Evolutionary conservation across 2,113 vertebrate species (phyloP).

Genomic region (Oncorhynchus masou): DNA sequence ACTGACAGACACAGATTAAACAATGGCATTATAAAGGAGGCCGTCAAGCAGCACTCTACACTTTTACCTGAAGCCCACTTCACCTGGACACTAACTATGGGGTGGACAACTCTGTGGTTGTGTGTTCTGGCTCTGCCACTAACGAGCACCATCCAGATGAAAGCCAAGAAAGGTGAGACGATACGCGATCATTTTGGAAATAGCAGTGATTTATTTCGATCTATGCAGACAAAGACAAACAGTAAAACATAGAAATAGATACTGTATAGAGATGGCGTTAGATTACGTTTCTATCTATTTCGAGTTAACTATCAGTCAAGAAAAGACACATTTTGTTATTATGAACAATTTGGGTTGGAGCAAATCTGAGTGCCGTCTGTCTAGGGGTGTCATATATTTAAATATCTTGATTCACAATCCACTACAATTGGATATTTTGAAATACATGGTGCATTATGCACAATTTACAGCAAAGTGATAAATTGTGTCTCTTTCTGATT

Average conservation of each 20-base stretch:
- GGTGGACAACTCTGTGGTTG: slow-evolving; percentile 46
- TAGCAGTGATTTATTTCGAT: not conserved
- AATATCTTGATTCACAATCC: too few species aligned
- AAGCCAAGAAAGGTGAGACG: slow-evolving; percentile 63
- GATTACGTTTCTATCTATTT: too few species aligned
- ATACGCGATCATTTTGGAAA: not conserved
- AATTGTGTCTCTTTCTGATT: not conserved
- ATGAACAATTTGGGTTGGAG: too few species aligned
- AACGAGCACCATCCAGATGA: slow-evolving; percentile 28
- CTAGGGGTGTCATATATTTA: too few species aligned
- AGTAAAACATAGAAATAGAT: not conserved
- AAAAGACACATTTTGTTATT: too few species aligned
- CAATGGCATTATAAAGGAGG: slow-evolving; percentile 53
- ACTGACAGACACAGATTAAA: slow-evolving; percentile 3
- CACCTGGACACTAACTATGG: slow-evolving; percentile 54
- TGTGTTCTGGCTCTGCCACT: slow-evolving; percentile 54
- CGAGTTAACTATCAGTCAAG: too few species aligned
- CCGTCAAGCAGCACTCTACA: not conserved
- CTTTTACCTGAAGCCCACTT: slow-evolving; percentile 22
- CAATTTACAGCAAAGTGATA: not conserved
- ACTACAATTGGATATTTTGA: not conserved
- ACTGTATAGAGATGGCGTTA: not conserved
- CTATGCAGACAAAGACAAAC: not conserved
- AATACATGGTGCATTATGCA: not conserved
- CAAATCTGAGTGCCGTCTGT: too few species aligned